Evolutionary conservation across 2,797 vertebrate species (phyloP).

Genomic region (Martes flavigula): DNA sequence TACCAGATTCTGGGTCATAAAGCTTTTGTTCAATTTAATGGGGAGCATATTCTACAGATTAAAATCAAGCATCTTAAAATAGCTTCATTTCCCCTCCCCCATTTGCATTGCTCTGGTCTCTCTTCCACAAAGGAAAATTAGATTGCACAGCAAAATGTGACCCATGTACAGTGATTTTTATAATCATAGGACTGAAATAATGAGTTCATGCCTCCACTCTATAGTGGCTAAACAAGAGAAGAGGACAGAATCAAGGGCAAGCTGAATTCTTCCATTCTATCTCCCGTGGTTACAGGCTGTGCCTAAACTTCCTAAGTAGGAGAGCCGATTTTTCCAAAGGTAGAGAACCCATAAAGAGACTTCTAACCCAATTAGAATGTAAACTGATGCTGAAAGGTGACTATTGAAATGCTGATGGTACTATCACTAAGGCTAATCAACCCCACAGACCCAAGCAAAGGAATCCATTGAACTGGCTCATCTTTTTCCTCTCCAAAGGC

Average conservation of each 20-base stretch:
- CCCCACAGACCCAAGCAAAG: constrained; percentile 25
- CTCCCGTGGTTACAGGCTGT: background rate
- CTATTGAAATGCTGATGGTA: background rate
- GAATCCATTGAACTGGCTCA: background rate
- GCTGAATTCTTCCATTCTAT: background rate
- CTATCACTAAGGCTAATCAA: background rate
- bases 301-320: background rate
- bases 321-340: background rate
- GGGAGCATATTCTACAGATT: background rate
- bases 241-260: background rate
- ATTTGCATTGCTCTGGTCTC: background rate
- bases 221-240: background rate
- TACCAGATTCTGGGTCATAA: background rate
- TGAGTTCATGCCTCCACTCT: background rate
- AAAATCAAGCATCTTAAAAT: background rate
- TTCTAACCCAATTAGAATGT: background rate
- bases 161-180: background rate
- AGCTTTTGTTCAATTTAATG: background rate
- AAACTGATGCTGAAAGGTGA: constrained; percentile 27
- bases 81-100: background rate
- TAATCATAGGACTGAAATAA: constrained; percentile 12
- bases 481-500: background rate
- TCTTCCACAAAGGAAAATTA: background rate
- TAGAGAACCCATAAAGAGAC: background rate
- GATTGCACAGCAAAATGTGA: background rate